Conservation (phyloP, 2,113 vertebrate genomes). For the Pseudonaja textilis region DNA sequence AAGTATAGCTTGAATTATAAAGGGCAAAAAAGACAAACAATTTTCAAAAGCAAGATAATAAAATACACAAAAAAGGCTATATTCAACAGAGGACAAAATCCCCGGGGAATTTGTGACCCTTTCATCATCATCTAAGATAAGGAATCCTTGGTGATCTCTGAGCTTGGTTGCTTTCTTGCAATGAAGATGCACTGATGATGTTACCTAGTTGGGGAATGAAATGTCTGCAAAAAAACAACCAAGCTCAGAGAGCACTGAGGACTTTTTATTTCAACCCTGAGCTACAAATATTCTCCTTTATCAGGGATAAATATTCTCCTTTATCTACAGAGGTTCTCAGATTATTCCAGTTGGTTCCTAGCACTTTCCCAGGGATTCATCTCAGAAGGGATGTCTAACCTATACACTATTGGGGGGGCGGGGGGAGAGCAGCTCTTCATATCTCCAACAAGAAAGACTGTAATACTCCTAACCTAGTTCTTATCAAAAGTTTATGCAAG, state of each 20-base stretch:
- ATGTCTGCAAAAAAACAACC: too few relatives aligned
- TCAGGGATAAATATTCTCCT: background rate
- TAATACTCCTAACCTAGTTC: background rate
- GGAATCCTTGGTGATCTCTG: background rate
- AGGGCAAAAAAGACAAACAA: background rate
- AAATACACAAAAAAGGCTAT: background rate
- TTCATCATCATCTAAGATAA: background rate
- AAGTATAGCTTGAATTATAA: background rate
- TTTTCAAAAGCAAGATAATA: background rate
- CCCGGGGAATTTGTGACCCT: background rate
- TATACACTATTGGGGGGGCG: too few relatives aligned
- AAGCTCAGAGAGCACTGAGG: too few relatives aligned
- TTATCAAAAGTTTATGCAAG: background rate
- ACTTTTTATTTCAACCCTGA: too few relatives aligned
- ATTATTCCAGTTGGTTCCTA: background rate
- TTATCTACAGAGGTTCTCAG: background rate
- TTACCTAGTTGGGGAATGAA: too few relatives aligned
- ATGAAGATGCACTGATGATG: too few relatives aligned
- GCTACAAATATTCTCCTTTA: background rate
- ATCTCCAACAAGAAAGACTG: background rate
- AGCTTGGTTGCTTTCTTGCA: too few relatives aligned
- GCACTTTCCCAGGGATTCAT: background rate
- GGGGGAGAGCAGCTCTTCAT: too few relatives aligned
- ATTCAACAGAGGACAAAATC: background rate
- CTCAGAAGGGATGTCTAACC: background rate